Evolutionary conservation across 2,113 vertebrate genomes (phyloP), one percentile per base, ranked within the genome.

Genomic region (Forbesichthys papilliferus): DNA sequence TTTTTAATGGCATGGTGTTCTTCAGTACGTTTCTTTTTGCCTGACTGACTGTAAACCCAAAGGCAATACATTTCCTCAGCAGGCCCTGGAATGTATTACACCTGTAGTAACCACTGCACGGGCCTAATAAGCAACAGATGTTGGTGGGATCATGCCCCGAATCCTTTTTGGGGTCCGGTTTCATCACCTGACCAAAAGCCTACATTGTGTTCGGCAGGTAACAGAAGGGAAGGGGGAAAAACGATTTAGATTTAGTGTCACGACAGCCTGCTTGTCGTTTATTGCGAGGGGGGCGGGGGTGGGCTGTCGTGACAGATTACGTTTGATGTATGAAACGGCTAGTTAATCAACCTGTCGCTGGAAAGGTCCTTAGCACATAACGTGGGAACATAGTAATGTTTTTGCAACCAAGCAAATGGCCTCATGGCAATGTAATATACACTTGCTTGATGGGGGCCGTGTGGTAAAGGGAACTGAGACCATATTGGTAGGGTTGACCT

Each of bases 61-160:
- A 83, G 80, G 88, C 84, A 90, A 89, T 93, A 93, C 91, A 93
- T 91, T 90, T 84, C 77, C 80, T 11, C 77, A 85, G 85, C 78
- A 66, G 85, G 79, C 74, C 27, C 52, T 66, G 85, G 90, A 91
- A 92, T 93, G 91, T 92, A 92, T 87, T 85, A 90, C 91, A 93
- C 92, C 91, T 93, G 92, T 90, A 89, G 82, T 87, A 82, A 83
- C 84, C 80, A 68, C 79, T 70, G 49, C 82, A 75, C 69, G 51
- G 52, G 59, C 67, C 63, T 93, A 93, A 93, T 86, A 84, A 86
- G 82, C 74, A 86, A 53, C 93, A 93, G 90, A 93, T 92, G 91
- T 49, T 74, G 74, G 84, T 86, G 81, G 70, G 69, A 56, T 11
- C 6, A 18, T 78, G 69, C 49, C 64, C 46, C 20, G 68, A 80